Evolutionary conservation across 2,797 vertebrate genomes (phyloP), one percentile per base, ranked within the genome.

Genomic region (Danio tinwini): DNA sequence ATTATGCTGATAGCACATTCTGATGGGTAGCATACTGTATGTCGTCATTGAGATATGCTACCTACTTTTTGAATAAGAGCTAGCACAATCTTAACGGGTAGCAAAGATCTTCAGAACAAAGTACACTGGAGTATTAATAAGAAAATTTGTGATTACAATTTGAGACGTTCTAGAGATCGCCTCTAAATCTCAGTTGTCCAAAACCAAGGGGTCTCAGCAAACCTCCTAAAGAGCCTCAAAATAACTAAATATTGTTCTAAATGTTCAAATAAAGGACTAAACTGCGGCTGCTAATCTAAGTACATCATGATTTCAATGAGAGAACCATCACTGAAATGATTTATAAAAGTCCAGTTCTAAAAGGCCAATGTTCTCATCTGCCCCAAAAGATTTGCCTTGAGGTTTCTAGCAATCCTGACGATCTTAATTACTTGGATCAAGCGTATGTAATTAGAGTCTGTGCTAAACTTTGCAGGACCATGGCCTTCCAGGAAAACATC

Each of bases 381-480:
- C 4, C 5, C 7, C 56, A 29, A 47, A 13, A 39, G 21, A 39
- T 29, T 68, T 50, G 42, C 17, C 4, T 29, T 3, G 16, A 39
- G 58, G 3, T 37, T 61, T 13, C 12, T 14, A 7, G 12, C 14
- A 37, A 61, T 61, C 21, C 56, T 59, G 6, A 37, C 29, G 11
- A 59, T 37, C 21, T 14, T 59, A 13, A 37, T 19, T 37, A 37
- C 19, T 29, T 59, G 29, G 55, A 56, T 29, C 29, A 29, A 29
- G 29, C 29, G 8, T 17, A 16, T 42, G 63, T 42, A 17, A 63
- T 4, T 10, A 9, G 9, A 40, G 16, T 42, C 5, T 0, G 16
- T 42, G 39, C 14, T 63, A 8, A 63, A 68, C 63, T 65, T 62
- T 64, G 62, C 52, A 72, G 50, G 19, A 39, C 13, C 37, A 13